Base-by-base conservation (phyloP, 2,113 vertebrate genomes). In the Poicephalus meyeri region DNA sequence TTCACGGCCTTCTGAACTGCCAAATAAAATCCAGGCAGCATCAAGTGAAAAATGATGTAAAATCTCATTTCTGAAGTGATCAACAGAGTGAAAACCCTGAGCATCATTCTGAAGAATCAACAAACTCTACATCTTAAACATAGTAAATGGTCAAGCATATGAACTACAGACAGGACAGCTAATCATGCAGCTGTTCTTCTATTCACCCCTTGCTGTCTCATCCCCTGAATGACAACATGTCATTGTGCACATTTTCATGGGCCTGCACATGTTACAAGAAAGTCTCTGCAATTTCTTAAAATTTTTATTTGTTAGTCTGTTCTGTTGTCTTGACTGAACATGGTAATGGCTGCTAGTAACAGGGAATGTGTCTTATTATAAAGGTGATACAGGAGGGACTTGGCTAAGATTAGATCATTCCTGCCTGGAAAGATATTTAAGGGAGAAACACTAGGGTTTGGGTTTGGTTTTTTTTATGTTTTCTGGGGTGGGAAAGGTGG, bases 371-470 rank as follows among this genome's bases (percentile, higher is more conserved):
- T 80, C 24, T 86, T 66, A 37, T 3, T 63, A 0, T 79, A 93
- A 74, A 71, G 49, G 47, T 71, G 53, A 42, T 83, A 47, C 39
- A 11, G 5, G 71, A 86, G 68, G 47, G 42, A 72, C 44, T 93
- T 89, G 19, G 41, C 47, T 85, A 60, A 82, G 73, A 58, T 70
- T 88, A 91, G 92, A 87, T 81, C 88, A 93, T 93, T 95, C 92
- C 88, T 97, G 80, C 65, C 64, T 94, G 86, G 92, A 92, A 93
- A 88, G 39, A 77, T 93, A 76, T 63, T 86, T 91, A 85, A 91
- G 64, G 55, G 60, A 80, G 90, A 93, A 85, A 71, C 26, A 46
- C 9, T 35, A 31, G 44, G 33, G 15, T 9, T 80, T 80, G 49
- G 42, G 11, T 74, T 81, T n/a, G 80, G 33, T 11, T 80, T 87